A percentile compares a stretch with the other conserved stretches of the same genome.
phyloP scores from a whole-genome alignment of 92 coral and sea anemone genomes.

The Paragorgia papillata region DNA sequence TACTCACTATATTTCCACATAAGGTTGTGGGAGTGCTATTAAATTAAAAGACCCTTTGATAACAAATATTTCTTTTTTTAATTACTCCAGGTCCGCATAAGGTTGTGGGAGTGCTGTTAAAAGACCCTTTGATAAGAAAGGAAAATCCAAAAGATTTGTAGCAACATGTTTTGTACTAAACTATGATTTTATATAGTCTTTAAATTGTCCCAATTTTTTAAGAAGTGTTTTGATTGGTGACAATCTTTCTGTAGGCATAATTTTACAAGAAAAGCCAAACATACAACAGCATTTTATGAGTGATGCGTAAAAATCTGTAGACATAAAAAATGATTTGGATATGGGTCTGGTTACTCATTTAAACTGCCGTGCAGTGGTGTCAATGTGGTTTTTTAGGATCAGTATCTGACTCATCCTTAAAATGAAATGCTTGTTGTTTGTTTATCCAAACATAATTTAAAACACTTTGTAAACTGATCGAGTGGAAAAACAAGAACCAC shows the following conservation, averaged over 20 bases:
- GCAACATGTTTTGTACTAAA: too few species aligned
- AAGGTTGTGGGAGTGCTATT: too few species aligned
- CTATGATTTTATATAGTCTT: neutral
- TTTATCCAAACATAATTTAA: too few species aligned
- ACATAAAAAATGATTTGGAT: neutral
- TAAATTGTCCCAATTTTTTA: neutral
- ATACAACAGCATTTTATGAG: conserved; percentile 2
- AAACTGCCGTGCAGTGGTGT: conserved; percentile 34
- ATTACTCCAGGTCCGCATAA: too few species aligned
- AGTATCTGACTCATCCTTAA: conserved; percentile 3
- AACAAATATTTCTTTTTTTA: too few species aligned
- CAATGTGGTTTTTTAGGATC: neutral
- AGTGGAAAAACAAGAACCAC: too few species aligned
- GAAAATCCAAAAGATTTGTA: too few species aligned
- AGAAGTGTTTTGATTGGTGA: neutral
- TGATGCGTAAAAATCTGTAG: neutral
- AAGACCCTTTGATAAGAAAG: too few species aligned
- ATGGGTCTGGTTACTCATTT: conserved; percentile 2
- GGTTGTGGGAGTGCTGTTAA: too few species aligned
- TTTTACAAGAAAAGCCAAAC: conserved; percentile 3
- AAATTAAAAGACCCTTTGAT: too few species aligned
- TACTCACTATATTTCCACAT: too few species aligned
- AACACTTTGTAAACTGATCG: too few species aligned
- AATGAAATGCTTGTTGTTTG: neutral
- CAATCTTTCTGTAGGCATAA: neutral